A percentile compares a stretch with the other conserved stretches of the same genome.
Conservation (phyloP, 2,888 invertebrate genomes). For the Eupithecia insigniata region DNA sequence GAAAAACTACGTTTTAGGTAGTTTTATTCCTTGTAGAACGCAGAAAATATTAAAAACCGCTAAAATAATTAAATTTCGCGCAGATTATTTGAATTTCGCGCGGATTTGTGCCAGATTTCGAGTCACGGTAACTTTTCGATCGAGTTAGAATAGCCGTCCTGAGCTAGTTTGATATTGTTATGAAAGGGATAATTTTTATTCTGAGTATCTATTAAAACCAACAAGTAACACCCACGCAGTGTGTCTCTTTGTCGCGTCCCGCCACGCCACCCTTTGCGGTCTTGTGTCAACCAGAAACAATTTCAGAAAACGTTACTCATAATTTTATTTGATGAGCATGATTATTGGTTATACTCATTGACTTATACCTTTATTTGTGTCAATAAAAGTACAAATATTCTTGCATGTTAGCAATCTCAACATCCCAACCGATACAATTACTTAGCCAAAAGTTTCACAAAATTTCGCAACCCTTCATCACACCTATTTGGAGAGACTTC, state of each 20-base stretch:
- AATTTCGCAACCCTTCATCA: background rate
- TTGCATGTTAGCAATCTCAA: background rate
- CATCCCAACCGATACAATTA: background rate
- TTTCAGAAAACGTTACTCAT: background rate
- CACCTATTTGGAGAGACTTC: background rate
- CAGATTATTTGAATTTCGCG: too few species aligned
- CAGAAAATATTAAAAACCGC: too few species aligned
- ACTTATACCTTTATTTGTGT: background rate
- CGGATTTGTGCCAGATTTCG: too few species aligned
- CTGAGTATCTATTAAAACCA: background rate
- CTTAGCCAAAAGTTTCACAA: background rate
- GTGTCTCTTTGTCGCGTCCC: background rate
- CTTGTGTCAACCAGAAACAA: background rate
- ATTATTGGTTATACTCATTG: background rate
- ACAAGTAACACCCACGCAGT: background rate
- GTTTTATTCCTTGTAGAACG: too few species aligned
- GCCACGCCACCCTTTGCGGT: background rate
- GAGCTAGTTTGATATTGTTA: conserved; percentile 5
- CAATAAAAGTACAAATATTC: background rate
- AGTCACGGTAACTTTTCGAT: too few species aligned
- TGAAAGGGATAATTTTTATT: background rate
- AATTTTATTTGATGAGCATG: background rate
- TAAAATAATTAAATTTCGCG: too few species aligned
- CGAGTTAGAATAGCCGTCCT: too few species aligned
- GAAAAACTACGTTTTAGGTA: too few species aligned